Conservation (phyloP, 1,140 invertebrate genomes). For the Pissodes strobi region DNA sequence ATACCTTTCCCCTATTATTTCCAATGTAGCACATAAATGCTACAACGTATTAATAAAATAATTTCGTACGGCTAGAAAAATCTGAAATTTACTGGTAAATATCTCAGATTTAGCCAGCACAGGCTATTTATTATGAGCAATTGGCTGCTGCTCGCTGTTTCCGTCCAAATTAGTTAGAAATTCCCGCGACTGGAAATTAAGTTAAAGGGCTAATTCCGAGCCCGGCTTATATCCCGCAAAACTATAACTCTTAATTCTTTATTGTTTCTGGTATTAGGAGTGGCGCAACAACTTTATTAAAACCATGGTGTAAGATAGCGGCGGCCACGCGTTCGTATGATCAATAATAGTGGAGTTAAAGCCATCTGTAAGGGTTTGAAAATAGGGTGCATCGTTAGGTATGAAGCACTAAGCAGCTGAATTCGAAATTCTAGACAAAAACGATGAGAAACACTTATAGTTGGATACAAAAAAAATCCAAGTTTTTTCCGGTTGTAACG, state of each 20-base stretch:
- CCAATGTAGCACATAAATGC: no score
- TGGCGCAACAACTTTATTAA: conserved; percentile 15
- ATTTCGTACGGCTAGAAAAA: background rate
- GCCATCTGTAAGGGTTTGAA: no score
- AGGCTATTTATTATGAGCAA: conserved; percentile 9
- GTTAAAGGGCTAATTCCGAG: conserved; percentile 1
- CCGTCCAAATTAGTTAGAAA: conserved; percentile 17
- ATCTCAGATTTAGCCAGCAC: conserved; percentile 1
- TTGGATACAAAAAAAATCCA: no score
- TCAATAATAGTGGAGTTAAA: no score
- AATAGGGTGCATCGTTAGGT: no score
- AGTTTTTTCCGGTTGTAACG: no score
- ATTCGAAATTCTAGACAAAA: no score
- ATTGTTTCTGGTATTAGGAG: conserved; percentile 11
- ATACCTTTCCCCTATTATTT: no score
- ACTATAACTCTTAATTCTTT: conserved; percentile 20
- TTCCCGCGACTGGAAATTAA: conserved; percentile 12
- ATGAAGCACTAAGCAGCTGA: no score
- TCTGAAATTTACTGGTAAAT: conserved; percentile 6
- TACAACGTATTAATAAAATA: no score
- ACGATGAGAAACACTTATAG: no score
- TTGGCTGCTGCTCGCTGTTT: conserved; percentile 4
- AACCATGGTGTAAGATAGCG: background rate
- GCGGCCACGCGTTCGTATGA: background rate
- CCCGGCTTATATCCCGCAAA: conserved; percentile 1